These are phyloP conservation scores for Monoplex corrugatus DNA, from an alignment of 2,888 invertebrate species.

Conservation along the genomic window DNA sequence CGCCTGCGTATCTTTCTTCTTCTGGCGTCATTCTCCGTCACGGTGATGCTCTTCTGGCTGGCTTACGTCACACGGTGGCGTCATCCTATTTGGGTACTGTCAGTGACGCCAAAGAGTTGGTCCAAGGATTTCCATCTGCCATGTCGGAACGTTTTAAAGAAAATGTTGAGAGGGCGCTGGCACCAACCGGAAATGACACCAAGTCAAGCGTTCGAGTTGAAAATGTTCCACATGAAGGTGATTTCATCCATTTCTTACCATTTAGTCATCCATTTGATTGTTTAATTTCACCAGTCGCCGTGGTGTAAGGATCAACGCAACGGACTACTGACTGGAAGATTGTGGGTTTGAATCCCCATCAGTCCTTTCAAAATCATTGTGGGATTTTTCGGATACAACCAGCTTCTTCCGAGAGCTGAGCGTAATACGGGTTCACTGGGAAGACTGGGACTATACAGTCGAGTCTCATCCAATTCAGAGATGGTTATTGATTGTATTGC, in stretches of 20 bases:
- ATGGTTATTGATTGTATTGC: no score
- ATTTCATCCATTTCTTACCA: no score
- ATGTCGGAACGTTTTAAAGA: not conserved
- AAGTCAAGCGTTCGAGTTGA: slow-evolving; percentile 1
- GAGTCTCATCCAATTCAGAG: no score
- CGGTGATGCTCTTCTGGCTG: not conserved
- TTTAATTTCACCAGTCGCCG: no score
- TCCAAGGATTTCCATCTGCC: not conserved
- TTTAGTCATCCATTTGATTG: not conserved
- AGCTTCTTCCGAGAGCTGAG: no score
- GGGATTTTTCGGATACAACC: no score
- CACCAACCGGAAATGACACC: slow-evolving; percentile 14
- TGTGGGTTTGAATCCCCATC: no score
- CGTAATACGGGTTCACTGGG: no score
- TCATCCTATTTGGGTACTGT: not conserved
- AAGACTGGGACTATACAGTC: no score
- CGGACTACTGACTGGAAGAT: no score
- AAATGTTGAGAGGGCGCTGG: slow-evolving; percentile 39
- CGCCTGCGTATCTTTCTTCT: not conserved
- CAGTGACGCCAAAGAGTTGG: not conserved
- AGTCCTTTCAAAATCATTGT: no score
- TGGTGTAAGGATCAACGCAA: no score
- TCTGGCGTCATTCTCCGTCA: slow-evolving; percentile 10
- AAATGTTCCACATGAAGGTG: slow-evolving; percentile 42
- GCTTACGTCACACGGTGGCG: slow-evolving; percentile 19